Evolutionary conservation across 1,140 invertebrate genomes (phyloP).

Genomic region (Rhagoletis pomonella): DNA sequence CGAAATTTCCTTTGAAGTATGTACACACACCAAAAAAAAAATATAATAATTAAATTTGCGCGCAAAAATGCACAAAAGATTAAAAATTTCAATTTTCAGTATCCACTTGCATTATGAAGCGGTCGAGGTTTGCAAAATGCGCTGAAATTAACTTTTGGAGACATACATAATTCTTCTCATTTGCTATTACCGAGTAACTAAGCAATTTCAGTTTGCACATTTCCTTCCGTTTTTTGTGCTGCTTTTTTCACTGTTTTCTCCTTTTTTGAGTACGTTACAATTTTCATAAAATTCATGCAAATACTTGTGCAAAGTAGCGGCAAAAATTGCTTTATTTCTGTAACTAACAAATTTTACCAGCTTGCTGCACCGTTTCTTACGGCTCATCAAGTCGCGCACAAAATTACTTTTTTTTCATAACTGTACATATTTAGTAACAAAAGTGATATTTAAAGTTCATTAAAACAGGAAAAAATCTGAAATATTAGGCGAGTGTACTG

Average conservation of each 20-base stretch:
- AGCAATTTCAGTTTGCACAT: conserved; percentile 25
- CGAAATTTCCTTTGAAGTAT: not conserved
- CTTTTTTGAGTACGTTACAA: not conserved
- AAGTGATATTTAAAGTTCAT: conserved; percentile 40
- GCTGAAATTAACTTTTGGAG: not conserved
- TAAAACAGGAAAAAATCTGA: not conserved
- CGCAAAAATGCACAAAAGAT: not conserved
- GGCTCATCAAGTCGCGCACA: conserved; percentile 15
- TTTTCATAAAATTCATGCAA: conserved; percentile 22
- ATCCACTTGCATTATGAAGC: not conserved
- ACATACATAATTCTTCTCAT: not conserved
- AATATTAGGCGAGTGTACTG: not conserved
- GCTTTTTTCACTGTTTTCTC: not conserved
- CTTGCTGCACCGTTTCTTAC: not conserved
- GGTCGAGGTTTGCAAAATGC: not conserved
- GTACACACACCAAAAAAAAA: not conserved
- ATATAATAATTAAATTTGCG: not conserved
- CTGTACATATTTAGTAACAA: not conserved
- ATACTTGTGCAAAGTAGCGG: conserved; percentile 14
- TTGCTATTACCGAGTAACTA: conserved; percentile 34
- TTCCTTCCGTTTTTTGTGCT: not conserved
- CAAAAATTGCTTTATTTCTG: not conserved
- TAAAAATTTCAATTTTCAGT: not conserved
- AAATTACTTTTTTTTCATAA: conserved; percentile 19
- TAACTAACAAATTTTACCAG: not conserved